Evolutionary conservation across 2,888 invertebrate genomes (phyloP).

Genomic region (Drosophila falleni): DNA sequence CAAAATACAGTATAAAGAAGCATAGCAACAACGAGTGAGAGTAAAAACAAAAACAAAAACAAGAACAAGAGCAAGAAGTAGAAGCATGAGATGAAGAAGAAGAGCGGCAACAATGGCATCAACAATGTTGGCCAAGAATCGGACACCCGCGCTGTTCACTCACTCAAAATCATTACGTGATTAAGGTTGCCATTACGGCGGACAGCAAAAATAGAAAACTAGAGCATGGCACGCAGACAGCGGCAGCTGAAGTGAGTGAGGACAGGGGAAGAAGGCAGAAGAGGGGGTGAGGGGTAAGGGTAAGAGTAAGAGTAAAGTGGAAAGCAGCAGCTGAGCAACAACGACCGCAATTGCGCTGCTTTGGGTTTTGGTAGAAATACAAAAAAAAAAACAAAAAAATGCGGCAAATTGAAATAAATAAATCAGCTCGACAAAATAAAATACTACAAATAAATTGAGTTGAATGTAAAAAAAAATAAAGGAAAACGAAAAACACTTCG

Average conservation of each 20-base stretch:
- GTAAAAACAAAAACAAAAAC: conserved; percentile 20
- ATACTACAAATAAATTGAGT: conserved; percentile 10
- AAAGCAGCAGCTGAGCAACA: conserved; percentile 19
- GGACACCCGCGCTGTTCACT: conserved; percentile 62
- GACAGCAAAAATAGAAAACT: conserved; percentile 76
- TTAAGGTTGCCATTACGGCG: conserved; percentile 78
- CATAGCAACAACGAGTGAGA: conserved; percentile 30
- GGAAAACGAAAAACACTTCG: conserved; percentile 32
- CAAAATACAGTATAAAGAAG: conserved; percentile 45
- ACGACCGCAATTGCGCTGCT: conserved; percentile 67
- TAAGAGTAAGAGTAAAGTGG: background rate
- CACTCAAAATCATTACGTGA: conserved; percentile 75
- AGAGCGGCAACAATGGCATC: conserved; percentile 28
- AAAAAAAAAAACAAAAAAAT: conserved; percentile 53
- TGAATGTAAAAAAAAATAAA: conserved; percentile 4
- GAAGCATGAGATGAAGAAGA: conserved; percentile 9
- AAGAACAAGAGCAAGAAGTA: conserved; percentile 13
- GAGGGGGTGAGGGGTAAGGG: background rate
- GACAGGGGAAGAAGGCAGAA: background rate
- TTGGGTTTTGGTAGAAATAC: conserved; percentile 53
- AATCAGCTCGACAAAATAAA: conserved; percentile 56
- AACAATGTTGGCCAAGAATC: conserved; percentile 64
- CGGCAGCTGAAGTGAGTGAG: conserved; percentile 3
- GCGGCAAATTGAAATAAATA: conserved; percentile 77
- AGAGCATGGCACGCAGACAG: conserved; percentile 72